Conservation (phyloP, 2,888 invertebrate genomes). For the Eupelmus urozonus region DNA sequence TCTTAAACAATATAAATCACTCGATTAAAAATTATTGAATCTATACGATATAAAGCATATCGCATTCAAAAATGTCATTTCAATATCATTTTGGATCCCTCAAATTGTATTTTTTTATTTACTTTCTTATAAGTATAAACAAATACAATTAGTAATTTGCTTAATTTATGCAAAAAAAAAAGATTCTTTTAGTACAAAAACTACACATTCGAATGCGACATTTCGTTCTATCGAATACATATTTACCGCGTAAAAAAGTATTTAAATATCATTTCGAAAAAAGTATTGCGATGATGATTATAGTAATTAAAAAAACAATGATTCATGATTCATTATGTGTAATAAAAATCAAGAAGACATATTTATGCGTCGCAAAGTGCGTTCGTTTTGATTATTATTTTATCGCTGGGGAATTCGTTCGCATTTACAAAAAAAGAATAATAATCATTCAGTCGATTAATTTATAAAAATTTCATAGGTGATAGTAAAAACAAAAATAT, state of each 20-base stretch:
- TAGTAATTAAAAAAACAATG: slow-evolving; percentile 36
- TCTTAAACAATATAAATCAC: slow-evolving; percentile 45
- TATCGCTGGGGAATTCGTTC: slow-evolving; percentile 17
- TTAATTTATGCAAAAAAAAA: slow-evolving; percentile 39
- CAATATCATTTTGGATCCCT: slow-evolving; percentile 15
- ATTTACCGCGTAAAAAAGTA: slow-evolving; percentile 51
- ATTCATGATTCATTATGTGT: slow-evolving; percentile 24
- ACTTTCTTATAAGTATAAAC: slow-evolving; percentile 41
- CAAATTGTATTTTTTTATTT: slow-evolving; percentile 19
- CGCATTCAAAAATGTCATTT: slow-evolving; percentile 40
- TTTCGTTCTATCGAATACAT: slow-evolving; percentile 49
- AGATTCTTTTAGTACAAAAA: slow-evolving; percentile 56
- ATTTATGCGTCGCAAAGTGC: slow-evolving; percentile 52
- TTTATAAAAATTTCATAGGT: slow-evolving; percentile 43
- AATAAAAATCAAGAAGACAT: slow-evolving; percentile 28
- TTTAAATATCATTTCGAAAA: slow-evolving; percentile 47
- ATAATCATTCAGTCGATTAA: slow-evolving; percentile 53
- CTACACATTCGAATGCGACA: slow-evolving; percentile 53
- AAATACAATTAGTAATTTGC: slow-evolving; percentile 40
- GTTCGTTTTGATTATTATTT: slow-evolving; percentile 46
- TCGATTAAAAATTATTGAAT: slow-evolving; percentile 45
- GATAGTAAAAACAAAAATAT: slow-evolving; percentile 43
- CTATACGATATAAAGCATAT: slow-evolving; percentile 28
- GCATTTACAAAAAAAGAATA: slow-evolving; percentile 43
- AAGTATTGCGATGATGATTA: slow-evolving; percentile 44